Conservation (phyloP, 2,113 vertebrate species). For the Myanophis thanlyinensis region DNA sequence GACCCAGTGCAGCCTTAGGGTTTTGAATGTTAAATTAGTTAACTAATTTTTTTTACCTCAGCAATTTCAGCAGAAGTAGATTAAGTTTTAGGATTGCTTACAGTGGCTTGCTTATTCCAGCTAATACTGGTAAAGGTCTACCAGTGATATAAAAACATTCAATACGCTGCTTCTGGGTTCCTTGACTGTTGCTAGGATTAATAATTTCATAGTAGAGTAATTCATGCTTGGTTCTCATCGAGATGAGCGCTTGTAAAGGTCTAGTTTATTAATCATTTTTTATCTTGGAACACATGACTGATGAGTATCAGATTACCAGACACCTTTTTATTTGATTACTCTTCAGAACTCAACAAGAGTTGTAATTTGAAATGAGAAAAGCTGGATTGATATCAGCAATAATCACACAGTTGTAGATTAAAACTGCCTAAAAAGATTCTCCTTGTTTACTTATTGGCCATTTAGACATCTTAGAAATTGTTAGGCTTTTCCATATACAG, state of each 20-base stretch:
- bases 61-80: not conserved
- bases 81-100: constrained; percentile 8
- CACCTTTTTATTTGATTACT: not conserved
- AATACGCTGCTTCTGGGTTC: not conserved
- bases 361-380: not conserved
- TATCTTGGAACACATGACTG: not conserved
- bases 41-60: not conserved
- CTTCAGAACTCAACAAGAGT: not conserved
- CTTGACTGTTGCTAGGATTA: not conserved
- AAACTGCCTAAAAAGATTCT: not conserved
- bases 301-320: not conserved
- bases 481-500: not conserved
- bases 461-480: not conserved
- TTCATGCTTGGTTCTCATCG: not conserved
- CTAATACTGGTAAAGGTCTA: not conserved
- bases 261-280: not conserved
- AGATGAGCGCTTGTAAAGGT: not conserved
- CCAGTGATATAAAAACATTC: not conserved
- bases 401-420: not conserved
- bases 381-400: not conserved
- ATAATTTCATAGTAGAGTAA: constrained; percentile 1
- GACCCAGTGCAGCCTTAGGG: not conserved
- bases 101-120: constrained; percentile 10
- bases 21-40: not conserved
- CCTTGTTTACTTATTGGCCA: not conserved